A percentile compares a stretch with the other conserved stretches of the same genome.
These are phyloP conservation scores for Lycopodina hypogea DNA, from an alignment of 37 sponge, comb jelly and placozoan genomes.

Conservation along the genomic window DNA sequence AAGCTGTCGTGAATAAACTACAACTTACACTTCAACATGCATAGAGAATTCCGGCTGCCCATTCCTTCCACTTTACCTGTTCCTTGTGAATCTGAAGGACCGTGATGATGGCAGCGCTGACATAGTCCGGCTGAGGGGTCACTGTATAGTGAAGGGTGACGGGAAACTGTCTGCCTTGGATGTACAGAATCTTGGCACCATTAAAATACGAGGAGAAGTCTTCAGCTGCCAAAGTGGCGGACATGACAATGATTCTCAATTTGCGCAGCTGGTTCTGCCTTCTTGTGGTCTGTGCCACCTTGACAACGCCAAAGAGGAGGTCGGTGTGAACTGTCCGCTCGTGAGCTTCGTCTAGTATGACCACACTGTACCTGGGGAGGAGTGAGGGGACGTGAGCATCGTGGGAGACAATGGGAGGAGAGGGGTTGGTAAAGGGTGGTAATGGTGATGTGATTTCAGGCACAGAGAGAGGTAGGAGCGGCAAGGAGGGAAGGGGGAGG, in stretches of 20 bases:
- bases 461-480: background rate
- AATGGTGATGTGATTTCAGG: too few relatives aligned
- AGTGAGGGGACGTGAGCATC: background rate
- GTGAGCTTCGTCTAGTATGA: constrained; percentile 94
- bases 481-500: background rate
- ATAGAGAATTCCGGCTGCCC: too few relatives aligned
- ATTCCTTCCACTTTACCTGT: background rate
- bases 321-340: constrained; percentile 95
- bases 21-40: too few relatives aligned
- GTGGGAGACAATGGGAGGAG: too few relatives aligned
- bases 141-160: constrained; percentile 54
- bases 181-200: constrained; percentile 84
- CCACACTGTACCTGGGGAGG: constrained; percentile 53
- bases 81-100: constrained; percentile 86
- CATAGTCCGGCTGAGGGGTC: constrained; percentile 81
- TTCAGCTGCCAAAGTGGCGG: constrained; percentile 90
- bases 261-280: constrained; percentile 8
- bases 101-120: constrained; percentile 75
- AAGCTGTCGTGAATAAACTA: too few relatives aligned
- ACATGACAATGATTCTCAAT: constrained; percentile 83
- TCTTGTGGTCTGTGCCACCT: constrained; percentile 70
- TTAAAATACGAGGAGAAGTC: constrained; percentile 80
- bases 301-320: constrained; percentile 90
- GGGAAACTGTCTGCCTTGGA: constrained; percentile 92
- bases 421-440: too few relatives aligned